A percentile compares a stretch with the other conserved stretches of the same genome.
Conservation (phyloP, 2,113 vertebrate species). For the Pipra filicauda region DNA sequence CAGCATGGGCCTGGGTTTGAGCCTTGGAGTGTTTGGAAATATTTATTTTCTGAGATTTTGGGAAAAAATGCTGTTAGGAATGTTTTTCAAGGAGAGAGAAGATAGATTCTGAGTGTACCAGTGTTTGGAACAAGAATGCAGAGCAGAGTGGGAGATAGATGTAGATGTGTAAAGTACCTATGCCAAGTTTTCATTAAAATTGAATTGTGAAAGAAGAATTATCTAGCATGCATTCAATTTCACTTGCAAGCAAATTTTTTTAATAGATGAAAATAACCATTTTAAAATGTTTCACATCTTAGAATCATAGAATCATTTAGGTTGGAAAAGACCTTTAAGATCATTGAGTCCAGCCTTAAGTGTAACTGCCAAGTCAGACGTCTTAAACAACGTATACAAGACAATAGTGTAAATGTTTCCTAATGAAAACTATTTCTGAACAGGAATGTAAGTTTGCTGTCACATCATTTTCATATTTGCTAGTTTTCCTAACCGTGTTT, state of each 20-base stretch:
- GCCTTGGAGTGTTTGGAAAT: background rate
- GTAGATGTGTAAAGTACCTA: background rate
- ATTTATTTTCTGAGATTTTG: background rate
- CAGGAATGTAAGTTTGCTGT: background rate
- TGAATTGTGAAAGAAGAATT: background rate
- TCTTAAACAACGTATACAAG: background rate
- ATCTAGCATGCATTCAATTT: background rate
- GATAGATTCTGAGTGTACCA: background rate
- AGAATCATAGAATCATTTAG: background rate
- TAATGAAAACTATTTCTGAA: background rate
- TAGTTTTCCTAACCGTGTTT: background rate
- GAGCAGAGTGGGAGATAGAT: background rate
- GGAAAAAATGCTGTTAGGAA: background rate
- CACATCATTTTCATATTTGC: background rate
- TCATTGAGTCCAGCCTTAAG: background rate
- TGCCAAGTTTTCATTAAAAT: background rate
- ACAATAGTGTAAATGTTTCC: background rate
- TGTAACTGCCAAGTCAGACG: background rate
- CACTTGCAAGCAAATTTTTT: background rate
- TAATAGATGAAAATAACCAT: background rate
- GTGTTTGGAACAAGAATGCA: background rate
- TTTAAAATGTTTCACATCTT: background rate
- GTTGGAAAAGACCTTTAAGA: background rate
- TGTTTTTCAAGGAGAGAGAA: background rate
- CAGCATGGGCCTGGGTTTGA: background rate